These are phyloP conservation scores for Siphonodentalium dalli DNA, from an alignment of 2,888 invertebrate genomes.

Conservation along the genomic window DNA sequence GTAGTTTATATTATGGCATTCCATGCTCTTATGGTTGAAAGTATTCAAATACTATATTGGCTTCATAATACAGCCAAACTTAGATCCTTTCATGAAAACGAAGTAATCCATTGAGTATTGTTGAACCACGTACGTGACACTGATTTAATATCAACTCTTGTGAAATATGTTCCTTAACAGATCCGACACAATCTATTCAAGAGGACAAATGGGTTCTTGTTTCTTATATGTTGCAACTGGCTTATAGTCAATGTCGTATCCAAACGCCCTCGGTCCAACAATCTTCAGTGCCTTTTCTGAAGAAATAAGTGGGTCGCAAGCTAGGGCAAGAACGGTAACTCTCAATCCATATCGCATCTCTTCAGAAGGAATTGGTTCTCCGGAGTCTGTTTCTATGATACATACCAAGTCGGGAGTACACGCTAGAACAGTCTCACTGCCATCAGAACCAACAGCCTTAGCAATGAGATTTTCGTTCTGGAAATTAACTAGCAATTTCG, in stretches of 20 bases:
- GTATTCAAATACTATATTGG: too few species aligned
- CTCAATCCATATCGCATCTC: constrained; percentile 53
- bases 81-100: too few species aligned
- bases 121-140: too few species aligned
- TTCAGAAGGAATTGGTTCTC: constrained; percentile 54
- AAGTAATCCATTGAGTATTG: too few species aligned
- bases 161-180: background rate
- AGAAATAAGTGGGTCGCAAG: constrained; percentile 37
- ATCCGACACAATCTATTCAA: background rate
- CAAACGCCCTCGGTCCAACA: constrained; percentile 53
- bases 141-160: too few species aligned
- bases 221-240: constrained; percentile 27
- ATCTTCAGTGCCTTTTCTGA: constrained; percentile 39
- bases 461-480: constrained; percentile 60
- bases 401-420: constrained; percentile 56
- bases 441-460: constrained; percentile 7
- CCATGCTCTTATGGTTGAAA: too few species aligned
- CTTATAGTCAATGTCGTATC: constrained; percentile 36
- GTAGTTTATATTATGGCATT: too few species aligned
- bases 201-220: constrained; percentile 25
- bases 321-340: constrained; percentile 48
- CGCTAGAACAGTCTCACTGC: constrained; percentile 30
- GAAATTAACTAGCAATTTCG: constrained; percentile 43
- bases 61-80: too few species aligned
- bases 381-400: constrained; percentile 50